A percentile compares a stretch with the other conserved stretches of the same genome.
Conservation (phyloP, 2,797 vertebrate genomes). For the Muscicapa comitata region DNA sequence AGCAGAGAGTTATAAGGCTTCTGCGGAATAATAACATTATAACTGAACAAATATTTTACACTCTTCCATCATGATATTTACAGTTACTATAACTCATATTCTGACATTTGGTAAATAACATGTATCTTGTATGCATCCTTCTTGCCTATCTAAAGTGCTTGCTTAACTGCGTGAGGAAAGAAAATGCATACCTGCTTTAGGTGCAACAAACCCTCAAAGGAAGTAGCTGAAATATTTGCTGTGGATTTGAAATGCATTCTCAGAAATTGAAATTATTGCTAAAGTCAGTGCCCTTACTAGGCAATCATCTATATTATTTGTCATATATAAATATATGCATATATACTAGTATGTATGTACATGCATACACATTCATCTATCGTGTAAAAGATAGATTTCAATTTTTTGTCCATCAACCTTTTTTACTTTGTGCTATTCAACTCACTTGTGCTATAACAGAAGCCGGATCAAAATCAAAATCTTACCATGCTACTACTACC, state of each 20-base stretch:
- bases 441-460: constrained; percentile 63
- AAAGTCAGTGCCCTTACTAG: constrained; percentile 44
- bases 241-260: constrained; percentile 44
- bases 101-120: constrained; percentile 47
- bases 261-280: constrained; percentile 63
- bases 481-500: constrained; percentile 56
- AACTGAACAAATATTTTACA: constrained; percentile 77
- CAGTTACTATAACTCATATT: constrained; percentile 49
- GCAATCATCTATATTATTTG: constrained; percentile 17
- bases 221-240: constrained; percentile 14
- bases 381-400: constrained; percentile 18
- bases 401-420: constrained; percentile 60
- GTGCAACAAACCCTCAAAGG: constrained; percentile 11
- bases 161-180: constrained; percentile 41
- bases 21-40: constrained; percentile 69
- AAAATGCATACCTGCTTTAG: constrained; percentile 30
- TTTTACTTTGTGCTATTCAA: constrained; percentile 66
- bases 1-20: constrained; percentile 77
- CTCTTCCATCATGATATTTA: constrained; percentile 68
- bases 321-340: constrained; percentile 60
- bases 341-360: constrained; percentile 58
- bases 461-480: constrained; percentile 60
- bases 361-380: constrained; percentile 59
- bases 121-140: constrained; percentile 48
- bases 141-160: constrained; percentile 71